These are phyloP conservation scores for Scelioninae gen. 1 DNA, from an alignment of 2,888 invertebrate genomes.

Conservation along the genomic window DNA sequence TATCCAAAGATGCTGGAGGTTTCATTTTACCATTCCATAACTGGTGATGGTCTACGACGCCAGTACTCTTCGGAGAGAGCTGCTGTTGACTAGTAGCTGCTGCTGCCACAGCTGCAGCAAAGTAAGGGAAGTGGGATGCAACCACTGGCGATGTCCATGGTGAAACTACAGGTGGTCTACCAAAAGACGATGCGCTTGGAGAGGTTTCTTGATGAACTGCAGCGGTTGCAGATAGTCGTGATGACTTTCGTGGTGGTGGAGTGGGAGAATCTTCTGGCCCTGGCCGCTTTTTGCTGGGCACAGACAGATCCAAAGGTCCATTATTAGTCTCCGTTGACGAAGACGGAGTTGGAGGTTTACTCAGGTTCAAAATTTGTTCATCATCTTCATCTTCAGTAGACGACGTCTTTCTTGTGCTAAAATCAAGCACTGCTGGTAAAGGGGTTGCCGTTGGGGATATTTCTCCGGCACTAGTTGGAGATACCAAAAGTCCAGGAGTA, in stretches of 20 bases:
- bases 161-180: constrained; percentile 88
- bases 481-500: constrained; percentile 85
- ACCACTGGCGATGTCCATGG: constrained; percentile 93
- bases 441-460: constrained; percentile 82
- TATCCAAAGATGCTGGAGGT: constrained; percentile 86
- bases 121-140: constrained; percentile 90
- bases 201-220: constrained; percentile 77
- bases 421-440: constrained; percentile 89
- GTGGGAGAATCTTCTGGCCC: constrained; percentile 88
- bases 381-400: constrained; percentile 86
- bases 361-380: constrained; percentile 89
- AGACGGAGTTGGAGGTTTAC: constrained; percentile 87
- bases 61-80: constrained; percentile 89
- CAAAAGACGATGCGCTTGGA: constrained; percentile 85
- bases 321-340: constrained; percentile 85
- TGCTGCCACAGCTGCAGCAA: constrained; percentile 91
- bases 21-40: constrained; percentile 93
- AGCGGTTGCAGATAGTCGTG: constrained; percentile 84
- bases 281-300: constrained; percentile 90
- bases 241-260: constrained; percentile 87
- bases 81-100: constrained; percentile 87
- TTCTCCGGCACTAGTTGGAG: constrained; percentile 86
- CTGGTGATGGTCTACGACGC: constrained; percentile 83
- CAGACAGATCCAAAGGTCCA: constrained; percentile 92
- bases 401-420: constrained; percentile 89